These are phyloP conservation scores for Acronicta psi DNA, from an alignment of 2,888 invertebrate species.

Conservation along the genomic window DNA sequence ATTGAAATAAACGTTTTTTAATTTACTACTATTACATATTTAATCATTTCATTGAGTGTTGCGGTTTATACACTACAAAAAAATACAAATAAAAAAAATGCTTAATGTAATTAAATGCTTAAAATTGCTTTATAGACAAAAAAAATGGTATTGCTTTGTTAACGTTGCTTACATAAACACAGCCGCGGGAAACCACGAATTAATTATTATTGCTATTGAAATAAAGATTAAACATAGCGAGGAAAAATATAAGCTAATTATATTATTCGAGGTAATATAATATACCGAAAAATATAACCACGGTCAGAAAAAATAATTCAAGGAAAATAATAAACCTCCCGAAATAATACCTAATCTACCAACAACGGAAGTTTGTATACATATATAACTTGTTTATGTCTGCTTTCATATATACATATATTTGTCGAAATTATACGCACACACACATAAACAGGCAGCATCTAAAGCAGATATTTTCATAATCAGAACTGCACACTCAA, in stretches of 20 bases:
- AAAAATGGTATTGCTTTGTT: too few relatives aligned
- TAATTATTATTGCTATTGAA: not conserved
- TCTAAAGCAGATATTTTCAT: constrained; percentile 38
- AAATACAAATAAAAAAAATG: too few relatives aligned
- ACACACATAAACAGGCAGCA: not conserved
- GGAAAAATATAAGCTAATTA: constrained; percentile 3
- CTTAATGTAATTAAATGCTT: too few relatives aligned
- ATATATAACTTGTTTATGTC: constrained; percentile 1
- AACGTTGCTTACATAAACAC: too few relatives aligned
- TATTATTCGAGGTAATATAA: not conserved
- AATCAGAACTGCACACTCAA: constrained; percentile 43
- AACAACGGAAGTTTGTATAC: constrained; percentile 12
- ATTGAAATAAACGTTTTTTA: too few relatives aligned
- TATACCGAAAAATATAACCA: not conserved
- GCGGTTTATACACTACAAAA: too few relatives aligned
- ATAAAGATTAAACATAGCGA: not conserved
- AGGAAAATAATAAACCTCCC: constrained; percentile 1
- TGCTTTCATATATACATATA: too few relatives aligned
- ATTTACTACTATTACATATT: too few relatives aligned
- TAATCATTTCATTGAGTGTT: too few relatives aligned
- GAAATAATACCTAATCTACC: too few relatives aligned
- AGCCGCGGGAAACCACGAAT: not conserved
- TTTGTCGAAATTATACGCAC: constrained; percentile 10
- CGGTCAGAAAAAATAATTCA: constrained; percentile 4
- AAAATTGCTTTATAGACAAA: too few relatives aligned